Percentiles rank a stretch among this genome's conserved stretches.
phyloP scores from a whole-genome alignment of 1,140 invertebrate genomes.

The Diorhabda sublineata region DNA sequence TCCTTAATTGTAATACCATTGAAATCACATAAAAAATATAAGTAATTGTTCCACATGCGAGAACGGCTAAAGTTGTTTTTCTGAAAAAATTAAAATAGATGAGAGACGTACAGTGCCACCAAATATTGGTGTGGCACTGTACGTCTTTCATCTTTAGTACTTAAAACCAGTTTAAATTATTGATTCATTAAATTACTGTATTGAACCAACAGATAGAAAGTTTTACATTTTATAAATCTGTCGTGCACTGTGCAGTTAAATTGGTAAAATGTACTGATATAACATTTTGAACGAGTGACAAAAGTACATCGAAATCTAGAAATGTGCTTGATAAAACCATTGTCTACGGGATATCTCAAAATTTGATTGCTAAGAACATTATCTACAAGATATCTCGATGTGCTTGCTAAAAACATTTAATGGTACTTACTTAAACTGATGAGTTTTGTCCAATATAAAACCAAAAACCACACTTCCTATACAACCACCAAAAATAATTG shows the following conservation, averaged over 20 bases:
- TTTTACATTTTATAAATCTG: too few species aligned
- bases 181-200: too few species aligned
- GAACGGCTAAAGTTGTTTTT: conserved; percentile 19
- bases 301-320: too few species aligned
- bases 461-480: conserved; percentile 38
- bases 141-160: too few species aligned
- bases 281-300: too few species aligned
- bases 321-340: too few species aligned
- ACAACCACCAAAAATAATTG: conserved; percentile 35
- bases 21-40: conserved; percentile 17
- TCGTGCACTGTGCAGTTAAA: too few species aligned
- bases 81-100: conserved; percentile 20
- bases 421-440: conserved; percentile 36
- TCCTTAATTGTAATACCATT: conserved; percentile 17
- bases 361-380: background rate
- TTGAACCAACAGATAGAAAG: too few species aligned
- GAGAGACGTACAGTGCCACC: too few species aligned
- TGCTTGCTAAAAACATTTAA: background rate
- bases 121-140: too few species aligned
- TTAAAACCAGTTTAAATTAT: too few species aligned
- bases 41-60: conserved; percentile 16
- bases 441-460: conserved; percentile 38
- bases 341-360: background rate
- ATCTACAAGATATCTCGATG: background rate
- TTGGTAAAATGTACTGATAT: too few species aligned